Conservation (phyloP, 2,797 vertebrate genomes). For the Spinibarbus caldwelli region DNA sequence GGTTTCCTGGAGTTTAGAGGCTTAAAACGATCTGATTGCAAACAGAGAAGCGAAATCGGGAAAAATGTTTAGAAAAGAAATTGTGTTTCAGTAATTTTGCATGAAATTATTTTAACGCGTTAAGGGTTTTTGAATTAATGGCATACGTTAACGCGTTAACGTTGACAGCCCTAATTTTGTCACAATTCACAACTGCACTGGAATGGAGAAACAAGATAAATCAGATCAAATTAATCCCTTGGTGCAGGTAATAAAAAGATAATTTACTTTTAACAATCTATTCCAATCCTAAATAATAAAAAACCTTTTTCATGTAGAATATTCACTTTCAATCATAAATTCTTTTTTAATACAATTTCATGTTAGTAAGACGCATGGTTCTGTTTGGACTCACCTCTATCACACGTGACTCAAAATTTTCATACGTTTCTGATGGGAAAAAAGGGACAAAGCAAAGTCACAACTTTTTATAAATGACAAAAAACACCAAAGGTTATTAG, state of each 20-base stretch:
- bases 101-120: too few relatives aligned
- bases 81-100: too few relatives aligned
- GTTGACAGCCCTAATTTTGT: too few relatives aligned
- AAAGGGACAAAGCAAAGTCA: not conserved
- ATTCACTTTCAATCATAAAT: not conserved
- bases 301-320: not conserved
- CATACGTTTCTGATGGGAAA: constrained; percentile 84
- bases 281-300: not conserved
- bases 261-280: not conserved
- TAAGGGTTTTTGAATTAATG: too few relatives aligned
- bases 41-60: too few relatives aligned
- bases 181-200: not conserved
- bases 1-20: too few relatives aligned
- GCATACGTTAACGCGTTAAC: too few relatives aligned
- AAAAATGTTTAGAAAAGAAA: too few relatives aligned
- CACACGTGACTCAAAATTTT: constrained; percentile 89
- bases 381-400: constrained; percentile 87
- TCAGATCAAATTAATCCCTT: not conserved
- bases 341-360: not conserved
- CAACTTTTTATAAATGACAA: not conserved
- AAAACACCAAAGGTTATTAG: not conserved
- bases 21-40: too few relatives aligned
- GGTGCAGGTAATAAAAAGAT: not conserved
- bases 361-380: not conserved
- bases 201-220: not conserved